Evolutionary conservation across 2,888 invertebrate species (phyloP).

Genomic region (Venusia cambrica): DNA sequence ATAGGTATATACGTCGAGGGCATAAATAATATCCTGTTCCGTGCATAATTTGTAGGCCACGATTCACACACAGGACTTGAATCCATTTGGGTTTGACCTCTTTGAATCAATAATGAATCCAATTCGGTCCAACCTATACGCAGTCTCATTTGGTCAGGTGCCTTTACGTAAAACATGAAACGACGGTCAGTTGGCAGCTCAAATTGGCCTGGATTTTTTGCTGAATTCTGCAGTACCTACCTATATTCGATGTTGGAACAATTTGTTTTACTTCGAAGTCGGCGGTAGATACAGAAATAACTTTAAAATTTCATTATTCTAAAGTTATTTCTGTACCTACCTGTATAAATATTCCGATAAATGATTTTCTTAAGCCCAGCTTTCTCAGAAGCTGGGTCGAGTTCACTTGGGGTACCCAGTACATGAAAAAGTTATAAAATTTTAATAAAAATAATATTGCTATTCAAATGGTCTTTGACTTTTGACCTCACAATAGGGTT

Average conservation of each 20-base stretch:
- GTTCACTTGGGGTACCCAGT: too few species aligned
- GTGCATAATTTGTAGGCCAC: conserved; percentile 39
- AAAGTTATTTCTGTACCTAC: too few species aligned
- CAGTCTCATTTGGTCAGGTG: conserved; percentile 50
- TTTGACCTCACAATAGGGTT: too few species aligned
- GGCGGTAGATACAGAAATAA: too few species aligned
- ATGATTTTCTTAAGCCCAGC: too few species aligned
- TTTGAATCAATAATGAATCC: conserved; percentile 70
- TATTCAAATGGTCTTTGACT: too few species aligned
- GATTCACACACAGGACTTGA: conserved; percentile 40
- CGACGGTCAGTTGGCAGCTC: conserved; percentile 40
- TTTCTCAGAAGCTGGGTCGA: too few species aligned
- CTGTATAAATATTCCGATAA: too few species aligned
- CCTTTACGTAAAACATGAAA: conserved; percentile 48
- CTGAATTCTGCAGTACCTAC: conserved; percentile 8
- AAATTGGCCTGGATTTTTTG: conserved; percentile 33
- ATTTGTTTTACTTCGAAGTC: conserved; percentile 1
- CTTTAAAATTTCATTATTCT: too few species aligned
- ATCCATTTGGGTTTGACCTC: conserved; percentile 54
- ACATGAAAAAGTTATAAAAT: too few species aligned
- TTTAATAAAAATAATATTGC: too few species aligned
- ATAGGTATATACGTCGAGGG: conserved; percentile 11
- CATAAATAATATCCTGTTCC: conserved; percentile 20
- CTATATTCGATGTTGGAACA: not conserved
- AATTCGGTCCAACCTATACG: conserved; percentile 52